Evolutionary conservation across 2,888 invertebrate genomes (phyloP), one percentile per base, ranked within the genome.

Genomic region (Diachrysia chrysitis): DNA sequence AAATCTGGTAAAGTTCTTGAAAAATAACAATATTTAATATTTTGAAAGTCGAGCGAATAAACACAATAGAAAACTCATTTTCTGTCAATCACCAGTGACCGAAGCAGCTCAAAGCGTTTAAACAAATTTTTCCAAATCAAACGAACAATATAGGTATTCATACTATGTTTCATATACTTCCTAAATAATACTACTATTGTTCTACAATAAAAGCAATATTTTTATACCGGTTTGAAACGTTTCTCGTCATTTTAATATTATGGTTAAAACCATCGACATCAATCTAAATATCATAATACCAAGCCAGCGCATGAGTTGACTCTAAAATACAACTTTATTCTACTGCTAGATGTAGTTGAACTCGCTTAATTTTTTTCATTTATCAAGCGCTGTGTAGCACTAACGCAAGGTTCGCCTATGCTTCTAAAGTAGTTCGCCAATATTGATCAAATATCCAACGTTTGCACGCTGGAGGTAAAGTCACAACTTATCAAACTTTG

Each of bases 401-500:
- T 21, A 51, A 12, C 21, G 48, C 48, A 12, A 19, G 48, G 12
- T 12, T 19, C 19, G 1, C 12, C 46, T 7, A 51, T 12, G 48
- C 19, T 21, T 14, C 21, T 51, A 51, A 21, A 19, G 48, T 51
- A 51, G 48, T 51, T 51, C 48, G 48, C 48, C 48, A 51, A 51
- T 51, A 51, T 51, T 51, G 21, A 21, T 21, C 48, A 51, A 51
- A 51, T 51, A 51, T 21, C 48, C 48, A 21, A 21, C 21, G 21
- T 51, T 51, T 21, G 48, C 17, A 51, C 48, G 42, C 42, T 4
- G 48, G 19, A 19, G 21, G 48, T 51, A 48, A 48, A 51, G 21
- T 51, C 48, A 51, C 48, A 51, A 51, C 48, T 51, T 51, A 51
- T 51, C 48, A 51, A 51, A 51, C 19, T 51, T 51, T 51, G 48